These are phyloP conservation scores for Orientallactaga sibirica DNA, from an alignment of 2,797 vertebrate species.

Conservation along the genomic window DNA sequence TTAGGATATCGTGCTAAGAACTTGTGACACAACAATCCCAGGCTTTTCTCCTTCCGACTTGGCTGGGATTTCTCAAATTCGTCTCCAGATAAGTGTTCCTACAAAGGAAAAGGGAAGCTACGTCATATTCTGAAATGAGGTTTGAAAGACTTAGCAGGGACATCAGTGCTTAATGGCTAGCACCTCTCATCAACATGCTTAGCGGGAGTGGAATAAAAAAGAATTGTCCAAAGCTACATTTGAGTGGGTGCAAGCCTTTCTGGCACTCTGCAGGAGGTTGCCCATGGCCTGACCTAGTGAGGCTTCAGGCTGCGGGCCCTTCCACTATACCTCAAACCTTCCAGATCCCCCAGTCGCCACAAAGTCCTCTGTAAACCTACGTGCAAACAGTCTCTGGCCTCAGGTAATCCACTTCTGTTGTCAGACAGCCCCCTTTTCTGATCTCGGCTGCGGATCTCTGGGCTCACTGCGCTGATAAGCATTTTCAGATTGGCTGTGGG, in stretches of 20 bases:
- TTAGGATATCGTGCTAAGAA: conserved; percentile 96
- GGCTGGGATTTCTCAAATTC: conserved; percentile 94
- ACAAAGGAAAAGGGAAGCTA: conserved; percentile 6
- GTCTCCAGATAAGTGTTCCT: conserved; percentile 93
- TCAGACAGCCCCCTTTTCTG: conserved; percentile 89
- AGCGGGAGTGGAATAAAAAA: not conserved
- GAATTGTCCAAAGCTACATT: not conserved
- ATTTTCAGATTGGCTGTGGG: conserved; percentile 98
- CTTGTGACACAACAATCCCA: conserved; percentile 96
- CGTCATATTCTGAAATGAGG: not conserved
- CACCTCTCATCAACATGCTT: not conserved
- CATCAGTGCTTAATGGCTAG: conserved; percentile 15
- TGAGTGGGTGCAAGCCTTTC: not conserved
- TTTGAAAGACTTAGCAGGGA: conserved; percentile 40
- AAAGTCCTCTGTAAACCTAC: conserved; percentile 83
- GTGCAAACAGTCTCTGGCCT: conserved; percentile 87
- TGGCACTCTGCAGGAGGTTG: not conserved
- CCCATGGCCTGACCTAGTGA: not conserved
- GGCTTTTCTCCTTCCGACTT: conserved; percentile 97
- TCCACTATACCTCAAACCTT: not conserved
- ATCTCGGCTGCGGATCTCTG: conserved; percentile 96
- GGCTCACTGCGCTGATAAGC: conserved; percentile 96
- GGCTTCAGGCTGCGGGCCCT: not conserved
- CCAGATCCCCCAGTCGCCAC: not conserved
- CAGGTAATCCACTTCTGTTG: conserved; percentile 83